A percentile compares a stretch with the other conserved stretches of the same genome.
Conservation (phyloP, 2,113 vertebrate genomes). For the Falcunculus frontatus region DNA sequence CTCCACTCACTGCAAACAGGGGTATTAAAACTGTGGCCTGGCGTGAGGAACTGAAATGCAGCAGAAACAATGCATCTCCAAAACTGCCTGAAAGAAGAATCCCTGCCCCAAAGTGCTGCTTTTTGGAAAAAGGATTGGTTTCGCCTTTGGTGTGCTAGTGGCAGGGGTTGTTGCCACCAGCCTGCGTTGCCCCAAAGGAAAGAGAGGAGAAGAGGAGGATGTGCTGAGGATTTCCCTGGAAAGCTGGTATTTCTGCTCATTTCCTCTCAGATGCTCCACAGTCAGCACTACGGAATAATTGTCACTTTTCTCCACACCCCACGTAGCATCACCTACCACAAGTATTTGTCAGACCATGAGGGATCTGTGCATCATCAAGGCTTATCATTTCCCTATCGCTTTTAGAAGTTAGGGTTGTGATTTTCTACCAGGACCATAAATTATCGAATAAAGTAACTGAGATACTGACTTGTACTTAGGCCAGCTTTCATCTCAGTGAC, state of each 20-base stretch:
- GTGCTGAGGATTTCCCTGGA: neutral
- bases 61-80: neutral
- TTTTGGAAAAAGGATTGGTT: neutral
- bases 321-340: neutral
- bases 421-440: neutral
- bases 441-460: neutral
- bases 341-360: neutral
- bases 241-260: neutral
- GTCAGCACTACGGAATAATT: fast-evolving
- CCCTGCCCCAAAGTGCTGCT: neutral
- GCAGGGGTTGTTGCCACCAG: fast-evolving
- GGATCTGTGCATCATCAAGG: neutral
- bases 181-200: neutral
- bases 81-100: neutral
- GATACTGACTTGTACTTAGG: neutral
- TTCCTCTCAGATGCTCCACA: neutral
- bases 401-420: neutral
- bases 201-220: neutral
- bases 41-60: neutral
- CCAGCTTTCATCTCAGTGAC: neutral
- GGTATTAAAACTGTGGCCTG: neutral
- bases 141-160: neutral
- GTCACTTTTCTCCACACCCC: neutral
- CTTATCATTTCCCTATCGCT: neutral
- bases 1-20: neutral